Conservation (phyloP, 1,140 invertebrate species). For the Micrasema minimum region DNA sequence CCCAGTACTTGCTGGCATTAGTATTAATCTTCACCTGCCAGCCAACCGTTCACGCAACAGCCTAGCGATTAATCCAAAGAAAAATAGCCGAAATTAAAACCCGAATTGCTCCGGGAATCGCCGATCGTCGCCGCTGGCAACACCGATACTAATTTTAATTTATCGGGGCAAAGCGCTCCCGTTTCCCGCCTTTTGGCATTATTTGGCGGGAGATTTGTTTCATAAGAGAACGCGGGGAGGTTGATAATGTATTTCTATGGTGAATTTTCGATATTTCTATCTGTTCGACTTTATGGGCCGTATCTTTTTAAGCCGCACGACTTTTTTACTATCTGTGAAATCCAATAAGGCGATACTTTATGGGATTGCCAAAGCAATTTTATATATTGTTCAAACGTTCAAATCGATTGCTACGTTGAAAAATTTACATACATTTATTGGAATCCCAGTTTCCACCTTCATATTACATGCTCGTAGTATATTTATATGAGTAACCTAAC, state of each 20-base stretch:
- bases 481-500: too few relatives aligned
- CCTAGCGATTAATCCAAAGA: neutral
- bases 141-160: conserved; percentile 37
- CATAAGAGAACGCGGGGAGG: conserved; percentile 2
- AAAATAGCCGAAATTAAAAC: conserved; percentile 18
- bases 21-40: too few relatives aligned
- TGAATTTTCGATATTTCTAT: conserved; percentile 36
- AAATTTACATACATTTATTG: too few relatives aligned
- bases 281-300: conserved; percentile 20
- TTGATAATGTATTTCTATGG: conserved; percentile 24
- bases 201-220: conserved; percentile 30
- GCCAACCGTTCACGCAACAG: neutral
- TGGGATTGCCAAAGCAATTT: neutral
- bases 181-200: conserved; percentile 22
- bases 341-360: conserved; percentile 17
- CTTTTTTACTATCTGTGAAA: conserved; percentile 21
- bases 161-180: conserved; percentile 35
- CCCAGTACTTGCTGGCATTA: too few relatives aligned
- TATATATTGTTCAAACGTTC: too few relatives aligned
- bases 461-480: too few relatives aligned
- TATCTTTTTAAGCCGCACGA: conserved; percentile 21
- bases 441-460: too few relatives aligned
- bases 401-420: too few relatives aligned
- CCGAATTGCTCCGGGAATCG: neutral
- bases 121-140: conserved; percentile 13